Conservation (phyloP, 2,113 vertebrate genomes). For the Porphyrio hochstetteri region DNA sequence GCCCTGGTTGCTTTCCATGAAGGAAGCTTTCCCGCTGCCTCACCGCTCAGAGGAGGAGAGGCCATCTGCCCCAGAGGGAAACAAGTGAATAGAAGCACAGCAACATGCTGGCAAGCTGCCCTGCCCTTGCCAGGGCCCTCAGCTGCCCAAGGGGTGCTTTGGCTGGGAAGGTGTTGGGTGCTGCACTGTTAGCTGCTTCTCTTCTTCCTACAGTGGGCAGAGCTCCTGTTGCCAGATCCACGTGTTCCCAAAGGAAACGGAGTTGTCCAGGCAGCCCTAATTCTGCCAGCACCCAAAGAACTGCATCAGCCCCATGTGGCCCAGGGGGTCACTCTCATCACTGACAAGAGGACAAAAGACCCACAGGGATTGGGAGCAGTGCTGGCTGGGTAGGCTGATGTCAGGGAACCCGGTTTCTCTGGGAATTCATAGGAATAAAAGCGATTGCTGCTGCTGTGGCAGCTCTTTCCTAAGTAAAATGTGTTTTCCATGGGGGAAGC, state of each 20-base stretch:
- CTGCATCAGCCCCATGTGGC: neutral
- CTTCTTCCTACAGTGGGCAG: neutral
- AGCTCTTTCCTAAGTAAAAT: neutral
- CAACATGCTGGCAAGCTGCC: neutral
- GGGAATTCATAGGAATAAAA: conserved; percentile 27
- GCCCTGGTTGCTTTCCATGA: neutral
- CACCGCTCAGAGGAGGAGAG: neutral
- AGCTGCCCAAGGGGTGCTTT: neutral
- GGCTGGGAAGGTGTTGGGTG: neutral
- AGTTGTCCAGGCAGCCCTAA: fast-evolving
- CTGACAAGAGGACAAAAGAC: neutral
- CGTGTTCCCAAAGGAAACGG: neutral
- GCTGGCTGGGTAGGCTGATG: neutral
- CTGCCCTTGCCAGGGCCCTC: neutral
- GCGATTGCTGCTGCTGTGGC: neutral
- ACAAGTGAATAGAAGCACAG: neutral
- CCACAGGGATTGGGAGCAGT: fast-evolving
- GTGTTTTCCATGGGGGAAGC: neutral
- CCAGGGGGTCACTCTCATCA: neutral
- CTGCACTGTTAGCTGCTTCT: neutral
- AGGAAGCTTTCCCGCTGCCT: neutral
- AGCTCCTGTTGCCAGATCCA: neutral
- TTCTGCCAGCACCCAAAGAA: neutral
- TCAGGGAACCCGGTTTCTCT: neutral
- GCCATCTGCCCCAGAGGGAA: neutral